Conservation (phyloP, 1,140 invertebrate genomes). For the Eueides isabella region DNA sequence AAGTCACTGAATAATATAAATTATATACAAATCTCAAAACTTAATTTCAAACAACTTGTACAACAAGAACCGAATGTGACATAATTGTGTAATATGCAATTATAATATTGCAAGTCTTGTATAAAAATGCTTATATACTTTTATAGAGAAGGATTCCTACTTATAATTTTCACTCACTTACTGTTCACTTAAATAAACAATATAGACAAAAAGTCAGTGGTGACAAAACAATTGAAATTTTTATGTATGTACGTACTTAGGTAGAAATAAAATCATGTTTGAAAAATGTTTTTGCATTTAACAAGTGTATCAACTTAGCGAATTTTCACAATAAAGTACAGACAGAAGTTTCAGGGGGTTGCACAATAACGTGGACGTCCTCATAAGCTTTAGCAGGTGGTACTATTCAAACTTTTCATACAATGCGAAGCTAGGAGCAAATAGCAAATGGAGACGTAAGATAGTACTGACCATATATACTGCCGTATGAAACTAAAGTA, state of each 20-base stretch:
- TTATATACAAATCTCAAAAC: too few species aligned
- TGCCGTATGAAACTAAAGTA: background rate
- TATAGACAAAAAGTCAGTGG: too few species aligned
- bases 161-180: too few species aligned
- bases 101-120: too few species aligned
- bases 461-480: background rate
- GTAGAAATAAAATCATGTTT: background rate
- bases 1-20: too few species aligned
- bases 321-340: constrained; percentile 53
- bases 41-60: too few species aligned
- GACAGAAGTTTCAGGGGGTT: constrained; percentile 52
- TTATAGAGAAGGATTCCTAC: too few species aligned
- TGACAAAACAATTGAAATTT: background rate
- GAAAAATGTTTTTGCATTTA: background rate
- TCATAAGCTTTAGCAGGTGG: constrained; percentile 68
- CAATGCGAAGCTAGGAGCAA: constrained; percentile 39
- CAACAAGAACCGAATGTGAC: too few species aligned
- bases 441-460: background rate
- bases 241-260: constrained; percentile 15
- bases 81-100: too few species aligned
- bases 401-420: constrained; percentile 48
- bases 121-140: too few species aligned
- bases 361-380: constrained; percentile 49
- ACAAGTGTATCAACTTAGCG: constrained; percentile 51
- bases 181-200: too few species aligned